Percentiles rank a stretch among this genome's conserved stretches.
phyloP scores from a whole-genome alignment of 1,140 invertebrate species.

The Physella acuta region DNA sequence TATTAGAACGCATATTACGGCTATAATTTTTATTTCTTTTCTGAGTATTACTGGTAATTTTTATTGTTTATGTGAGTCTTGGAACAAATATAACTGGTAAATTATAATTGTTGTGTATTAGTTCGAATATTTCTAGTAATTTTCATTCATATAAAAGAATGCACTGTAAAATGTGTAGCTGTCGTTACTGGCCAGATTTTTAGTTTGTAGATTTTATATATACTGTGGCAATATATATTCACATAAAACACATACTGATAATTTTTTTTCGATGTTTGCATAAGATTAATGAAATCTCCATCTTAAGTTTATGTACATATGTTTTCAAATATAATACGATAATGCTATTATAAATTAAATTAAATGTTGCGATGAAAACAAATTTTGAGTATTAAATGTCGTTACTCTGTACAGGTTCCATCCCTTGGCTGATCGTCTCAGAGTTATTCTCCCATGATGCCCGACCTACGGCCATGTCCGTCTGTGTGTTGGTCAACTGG shows the following conservation, averaged over 20 bases:
- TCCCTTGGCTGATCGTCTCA: slow-evolving; percentile 92
- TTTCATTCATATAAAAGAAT: not conserved
- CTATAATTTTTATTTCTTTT: not conserved
- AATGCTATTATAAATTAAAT: not conserved
- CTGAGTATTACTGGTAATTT: not conserved
- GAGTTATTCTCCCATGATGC: slow-evolving; percentile 97
- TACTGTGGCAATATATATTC: not conserved
- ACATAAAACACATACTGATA: not conserved
- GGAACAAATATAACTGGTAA: not conserved
- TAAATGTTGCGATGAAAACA: not conserved
- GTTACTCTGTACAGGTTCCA: slow-evolving; percentile 62
- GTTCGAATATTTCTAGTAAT: not conserved
- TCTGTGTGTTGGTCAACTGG: slow-evolving; percentile 98
- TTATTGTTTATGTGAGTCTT: not conserved
- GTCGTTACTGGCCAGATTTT: not conserved
- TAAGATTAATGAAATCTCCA: not conserved
- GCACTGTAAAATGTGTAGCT: not conserved
- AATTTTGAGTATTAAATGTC: not conserved
- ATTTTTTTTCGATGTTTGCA: not conserved
- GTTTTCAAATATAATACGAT: not conserved
- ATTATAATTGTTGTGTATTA: not conserved
- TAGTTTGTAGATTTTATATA: not conserved
- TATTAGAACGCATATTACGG: too few relatives aligned
- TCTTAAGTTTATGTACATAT: not conserved
- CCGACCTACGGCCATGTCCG: slow-evolving; percentile 94